Evolutionary conservation across 2,888 invertebrate genomes (phyloP).

Genomic region (Eurois occulta): DNA sequence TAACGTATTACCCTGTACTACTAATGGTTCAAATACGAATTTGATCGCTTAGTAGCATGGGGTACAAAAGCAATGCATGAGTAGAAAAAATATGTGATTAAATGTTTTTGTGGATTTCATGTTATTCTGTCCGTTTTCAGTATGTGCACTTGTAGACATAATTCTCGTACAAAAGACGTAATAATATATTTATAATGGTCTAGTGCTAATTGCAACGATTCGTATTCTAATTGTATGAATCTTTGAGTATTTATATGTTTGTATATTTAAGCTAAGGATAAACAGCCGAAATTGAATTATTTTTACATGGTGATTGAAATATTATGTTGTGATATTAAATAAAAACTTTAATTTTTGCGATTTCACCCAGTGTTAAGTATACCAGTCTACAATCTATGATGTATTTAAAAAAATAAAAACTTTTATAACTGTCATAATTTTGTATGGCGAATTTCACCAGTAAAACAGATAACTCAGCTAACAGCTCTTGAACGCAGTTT

Average conservation of each 20-base stretch:
- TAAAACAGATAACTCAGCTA: background rate
- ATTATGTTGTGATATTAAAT: slow-evolving; percentile 26
- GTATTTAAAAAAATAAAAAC: background rate
- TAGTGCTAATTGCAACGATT: slow-evolving; percentile 63
- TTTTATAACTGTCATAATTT: background rate
- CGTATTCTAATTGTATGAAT: slow-evolving; percentile 58
- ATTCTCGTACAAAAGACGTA: slow-evolving; percentile 67
- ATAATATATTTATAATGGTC: slow-evolving; percentile 52
- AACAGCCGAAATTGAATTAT: background rate
- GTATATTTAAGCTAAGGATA: slow-evolving; percentile 60
- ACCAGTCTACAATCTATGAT: background rate
- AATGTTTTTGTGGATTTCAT: slow-evolving; percentile 69
- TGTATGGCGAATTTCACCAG: background rate
- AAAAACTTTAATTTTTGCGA: background rate
- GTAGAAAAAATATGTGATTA: slow-evolving; percentile 42
- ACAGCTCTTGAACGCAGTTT: background rate
- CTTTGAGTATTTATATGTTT: slow-evolving; percentile 44
- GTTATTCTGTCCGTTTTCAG: slow-evolving; percentile 76
- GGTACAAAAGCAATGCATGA: slow-evolving; percentile 53
- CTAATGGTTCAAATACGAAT: slow-evolving; percentile 25
- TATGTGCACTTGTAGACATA: slow-evolving; percentile 67
- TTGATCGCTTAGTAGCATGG: slow-evolving; percentile 8
- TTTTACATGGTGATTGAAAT: background rate
- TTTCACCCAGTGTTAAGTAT: background rate
- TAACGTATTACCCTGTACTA: background rate